Percentiles rank a stretch among this genome's conserved stretches.
phyloP scores from a whole-genome alignment of 2,113 vertebrate species.

The Stigmatopora argus region DNA sequence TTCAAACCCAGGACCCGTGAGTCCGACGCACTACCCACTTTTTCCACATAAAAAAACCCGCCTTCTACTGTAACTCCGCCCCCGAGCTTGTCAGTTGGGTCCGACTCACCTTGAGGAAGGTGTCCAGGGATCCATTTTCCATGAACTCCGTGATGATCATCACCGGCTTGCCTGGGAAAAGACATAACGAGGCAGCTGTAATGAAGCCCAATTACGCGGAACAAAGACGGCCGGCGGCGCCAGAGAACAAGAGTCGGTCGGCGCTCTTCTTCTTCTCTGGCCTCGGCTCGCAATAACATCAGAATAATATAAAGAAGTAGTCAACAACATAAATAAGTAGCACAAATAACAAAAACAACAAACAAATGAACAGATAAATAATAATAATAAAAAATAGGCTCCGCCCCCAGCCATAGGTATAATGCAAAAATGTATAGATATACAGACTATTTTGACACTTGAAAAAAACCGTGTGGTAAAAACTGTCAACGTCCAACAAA shows the following conservation, averaged over 20 bases:
- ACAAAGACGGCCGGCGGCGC: conserved; percentile 17
- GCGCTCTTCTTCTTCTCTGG: conserved; percentile 20
- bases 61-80: background rate
- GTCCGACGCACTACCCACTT: background rate
- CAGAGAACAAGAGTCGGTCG: too few relatives aligned
- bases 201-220: conserved; percentile 24
- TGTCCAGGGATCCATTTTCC: conserved; percentile 96
- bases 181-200: conserved; percentile 39
- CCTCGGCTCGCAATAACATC: conserved; percentile 17
- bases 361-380: too few relatives aligned
- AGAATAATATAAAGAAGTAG: too few relatives aligned
- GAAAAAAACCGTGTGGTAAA: too few relatives aligned
- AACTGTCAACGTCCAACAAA: too few relatives aligned
- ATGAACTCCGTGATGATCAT: conserved; percentile 99
- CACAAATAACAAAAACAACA: too few relatives aligned
- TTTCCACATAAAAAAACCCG: background rate
- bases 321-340: too few relatives aligned
- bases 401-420: too few relatives aligned
- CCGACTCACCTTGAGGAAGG: conserved; percentile 88
- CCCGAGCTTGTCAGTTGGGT: conserved; percentile 16
- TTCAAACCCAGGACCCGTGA: too few relatives aligned
- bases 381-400: too few relatives aligned
- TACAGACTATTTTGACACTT: too few relatives aligned
- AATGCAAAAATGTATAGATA: too few relatives aligned
- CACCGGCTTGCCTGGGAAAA: conserved; percentile 79